phyloP scores from a whole-genome alignment of 2,113 vertebrate genomes.

The Sinocyclocheilus rhinocerous region DNA sequence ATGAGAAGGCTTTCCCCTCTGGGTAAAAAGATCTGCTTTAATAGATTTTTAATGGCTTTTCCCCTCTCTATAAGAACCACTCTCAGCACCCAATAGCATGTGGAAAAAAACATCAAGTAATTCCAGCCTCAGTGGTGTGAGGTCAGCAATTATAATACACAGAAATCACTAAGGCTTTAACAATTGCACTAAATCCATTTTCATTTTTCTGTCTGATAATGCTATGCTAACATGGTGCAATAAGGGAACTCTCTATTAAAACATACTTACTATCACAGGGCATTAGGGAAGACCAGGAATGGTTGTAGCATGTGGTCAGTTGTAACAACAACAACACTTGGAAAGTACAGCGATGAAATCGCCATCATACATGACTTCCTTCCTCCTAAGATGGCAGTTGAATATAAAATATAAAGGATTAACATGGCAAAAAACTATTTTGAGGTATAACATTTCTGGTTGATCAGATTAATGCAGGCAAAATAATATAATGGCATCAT shows the following conservation, averaged over 20 bases:
- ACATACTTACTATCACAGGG: slow-evolving; percentile 30
- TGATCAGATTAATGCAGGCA: not conserved
- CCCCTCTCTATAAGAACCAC: slow-evolving; percentile 60
- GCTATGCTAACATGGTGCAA: slow-evolving; percentile 51
- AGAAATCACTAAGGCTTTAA: slow-evolving; percentile 64
- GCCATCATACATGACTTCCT: not conserved
- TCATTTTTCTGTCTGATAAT: slow-evolving; percentile 26
- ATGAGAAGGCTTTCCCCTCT: slow-evolving; percentile 68
- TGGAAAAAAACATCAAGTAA: slow-evolving; percentile 61
- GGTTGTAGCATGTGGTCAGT: not conserved
- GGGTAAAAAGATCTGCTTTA: slow-evolving; percentile 72
- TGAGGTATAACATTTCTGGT: not conserved
- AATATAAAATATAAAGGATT: not conserved
- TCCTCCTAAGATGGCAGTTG: not conserved
- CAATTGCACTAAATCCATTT: slow-evolving; percentile 54
- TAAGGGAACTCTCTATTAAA: slow-evolving; percentile 52
- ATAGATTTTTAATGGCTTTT: slow-evolving; percentile 76
- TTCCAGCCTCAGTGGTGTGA: slow-evolving; percentile 65
- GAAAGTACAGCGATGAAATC: not conserved
- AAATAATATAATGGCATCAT: not conserved
- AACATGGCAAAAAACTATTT: not conserved
- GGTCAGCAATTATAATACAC: slow-evolving; percentile 69
- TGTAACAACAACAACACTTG: slow-evolving; percentile 7
- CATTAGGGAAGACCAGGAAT: not conserved
- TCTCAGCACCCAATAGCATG: slow-evolving; percentile 64